phyloP scores from a whole-genome alignment of 1,140 invertebrate genomes.

The Cardiocondyla obscurior region DNA sequence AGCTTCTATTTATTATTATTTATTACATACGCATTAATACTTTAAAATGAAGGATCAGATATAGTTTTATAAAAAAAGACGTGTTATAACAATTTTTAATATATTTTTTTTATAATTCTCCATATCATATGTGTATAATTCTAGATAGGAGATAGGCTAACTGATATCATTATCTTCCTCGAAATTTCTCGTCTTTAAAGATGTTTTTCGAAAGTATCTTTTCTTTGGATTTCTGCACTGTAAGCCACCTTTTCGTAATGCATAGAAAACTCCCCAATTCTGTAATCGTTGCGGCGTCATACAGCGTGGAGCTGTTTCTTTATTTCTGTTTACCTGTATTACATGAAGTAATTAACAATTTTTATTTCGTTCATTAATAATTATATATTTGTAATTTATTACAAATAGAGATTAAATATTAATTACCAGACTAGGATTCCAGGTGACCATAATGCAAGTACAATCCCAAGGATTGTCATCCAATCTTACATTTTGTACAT shows the following conservation, averaged over 20 bases:
- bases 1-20: background rate
- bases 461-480: constrained; percentile 90
- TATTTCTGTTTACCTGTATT: constrained; percentile 82
- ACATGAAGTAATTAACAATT: constrained; percentile 24
- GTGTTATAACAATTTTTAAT: constrained; percentile 12
- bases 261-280: constrained; percentile 87
- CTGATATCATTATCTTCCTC: constrained; percentile 74
- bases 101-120: constrained; percentile 29
- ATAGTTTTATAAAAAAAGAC: constrained; percentile 16
- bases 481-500: constrained; percentile 83
- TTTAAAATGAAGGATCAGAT: constrained; percentile 7
- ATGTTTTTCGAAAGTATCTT: constrained; percentile 62
- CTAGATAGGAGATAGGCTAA: constrained; percentile 44
- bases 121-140: constrained; percentile 43
- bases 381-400: background rate
- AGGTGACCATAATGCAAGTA: constrained; percentile 86
- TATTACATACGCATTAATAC: constrained; percentile 1
- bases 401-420: background rate
- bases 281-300: constrained; percentile 84
- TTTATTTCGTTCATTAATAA: background rate
- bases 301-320: constrained; percentile 86
- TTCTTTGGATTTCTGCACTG: constrained; percentile 75
- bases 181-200: constrained; percentile 54
- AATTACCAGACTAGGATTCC: constrained; percentile 84
- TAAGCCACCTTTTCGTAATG: constrained; percentile 83